Evolutionary conservation across 2,797 vertebrate genomes (phyloP).

Genomic region (Pelodytes ibericus): DNA sequence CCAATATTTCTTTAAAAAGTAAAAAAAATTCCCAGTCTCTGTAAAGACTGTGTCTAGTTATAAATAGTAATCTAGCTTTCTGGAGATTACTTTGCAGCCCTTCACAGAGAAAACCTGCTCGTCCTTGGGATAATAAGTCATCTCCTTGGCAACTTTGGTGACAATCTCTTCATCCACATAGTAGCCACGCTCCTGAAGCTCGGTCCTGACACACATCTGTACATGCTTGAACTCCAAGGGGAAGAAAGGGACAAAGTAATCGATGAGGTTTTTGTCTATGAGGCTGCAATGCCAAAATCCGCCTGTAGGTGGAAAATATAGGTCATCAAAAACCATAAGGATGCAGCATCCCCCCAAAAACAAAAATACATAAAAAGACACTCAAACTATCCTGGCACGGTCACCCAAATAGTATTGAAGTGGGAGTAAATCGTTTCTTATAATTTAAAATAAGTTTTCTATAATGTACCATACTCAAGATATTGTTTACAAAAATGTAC

Average conservation of each 20-base stretch:
- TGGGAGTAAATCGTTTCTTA: no score
- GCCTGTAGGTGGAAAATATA: constrained; percentile 68
- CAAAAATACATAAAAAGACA: no score
- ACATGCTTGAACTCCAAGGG: constrained; percentile 90
- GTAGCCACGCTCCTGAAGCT: constrained; percentile 73
- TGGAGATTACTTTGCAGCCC: constrained; percentile 92
- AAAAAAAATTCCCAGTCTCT: not conserved
- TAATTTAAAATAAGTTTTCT: no score
- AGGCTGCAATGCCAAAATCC: constrained; percentile 91
- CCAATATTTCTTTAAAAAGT: no score
- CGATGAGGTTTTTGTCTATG: constrained; percentile 91
- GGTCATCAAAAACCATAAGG: no score
- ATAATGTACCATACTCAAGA: no score
- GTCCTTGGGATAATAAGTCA: constrained; percentile 87
- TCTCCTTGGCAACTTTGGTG: constrained; percentile 75
- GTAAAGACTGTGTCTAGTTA: not conserved
- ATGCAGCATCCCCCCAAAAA: no score
- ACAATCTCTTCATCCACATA: constrained; percentile 68
- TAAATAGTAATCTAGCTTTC: constrained; percentile 84
- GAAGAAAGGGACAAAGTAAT: constrained; percentile 93
- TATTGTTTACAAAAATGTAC: no score
- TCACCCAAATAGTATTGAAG: no score
- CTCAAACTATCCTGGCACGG: no score
- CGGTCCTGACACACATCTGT: constrained; percentile 82
- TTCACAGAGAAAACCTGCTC: constrained; percentile 87